A percentile compares a stretch with the other conserved stretches of the same genome.
Conservation (phyloP, 2,113 vertebrate species). For the Ceyx melanurus region DNA sequence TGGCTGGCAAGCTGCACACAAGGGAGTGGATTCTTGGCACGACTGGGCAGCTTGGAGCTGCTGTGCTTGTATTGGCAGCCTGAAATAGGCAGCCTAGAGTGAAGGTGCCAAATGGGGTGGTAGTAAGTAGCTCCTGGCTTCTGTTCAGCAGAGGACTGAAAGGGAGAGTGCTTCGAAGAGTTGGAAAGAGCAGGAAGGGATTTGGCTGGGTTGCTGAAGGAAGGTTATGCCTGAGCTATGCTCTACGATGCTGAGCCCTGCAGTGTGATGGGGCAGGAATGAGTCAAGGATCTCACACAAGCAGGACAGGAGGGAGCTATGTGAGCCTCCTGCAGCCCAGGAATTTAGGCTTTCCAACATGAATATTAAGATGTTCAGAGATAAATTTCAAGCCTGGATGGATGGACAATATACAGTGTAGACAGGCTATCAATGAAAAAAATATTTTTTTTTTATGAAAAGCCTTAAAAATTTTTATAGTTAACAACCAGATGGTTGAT, state of each 20-base stretch:
- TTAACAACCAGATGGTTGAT: background rate
- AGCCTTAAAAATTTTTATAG: background rate
- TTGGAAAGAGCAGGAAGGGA: background rate
- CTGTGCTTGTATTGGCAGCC: conserved; percentile 43
- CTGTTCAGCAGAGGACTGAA: background rate
- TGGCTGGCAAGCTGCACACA: background rate
- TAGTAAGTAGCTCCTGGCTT: conserved; percentile 9
- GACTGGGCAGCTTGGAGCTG: background rate
- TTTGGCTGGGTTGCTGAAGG: background rate
- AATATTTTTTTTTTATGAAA: background rate
- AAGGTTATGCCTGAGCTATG: background rate
- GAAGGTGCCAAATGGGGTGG: conserved; percentile 5
- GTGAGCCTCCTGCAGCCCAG: background rate
- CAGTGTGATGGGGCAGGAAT: background rate
- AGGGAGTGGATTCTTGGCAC: background rate
- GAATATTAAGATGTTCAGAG: background rate
- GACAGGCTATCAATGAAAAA: background rate
- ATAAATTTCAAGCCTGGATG: background rate
- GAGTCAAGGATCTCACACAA: fast-evolving
- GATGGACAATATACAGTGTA: background rate
- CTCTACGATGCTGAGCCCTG: fast-evolving
- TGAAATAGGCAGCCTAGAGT: conserved; percentile 13
- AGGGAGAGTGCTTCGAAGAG: background rate
- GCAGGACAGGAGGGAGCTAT: background rate
- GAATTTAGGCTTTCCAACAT: background rate